These are phyloP conservation scores for Chrysodeixis includens DNA, from an alignment of 2,888 invertebrate species.

Conservation along the genomic window DNA sequence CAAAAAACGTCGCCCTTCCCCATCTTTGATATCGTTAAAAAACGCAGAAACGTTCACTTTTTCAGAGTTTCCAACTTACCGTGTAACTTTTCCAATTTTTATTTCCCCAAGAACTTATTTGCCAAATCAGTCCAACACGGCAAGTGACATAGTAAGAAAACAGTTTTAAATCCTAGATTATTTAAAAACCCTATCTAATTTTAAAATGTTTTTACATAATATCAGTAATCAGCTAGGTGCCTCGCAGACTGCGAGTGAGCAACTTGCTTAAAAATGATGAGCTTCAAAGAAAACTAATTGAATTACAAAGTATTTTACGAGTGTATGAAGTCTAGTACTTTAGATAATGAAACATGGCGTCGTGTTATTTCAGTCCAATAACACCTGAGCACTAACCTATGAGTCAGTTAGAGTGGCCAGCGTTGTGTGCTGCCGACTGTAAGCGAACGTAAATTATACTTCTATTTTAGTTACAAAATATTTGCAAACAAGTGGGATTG, in stretches of 20 bases:
- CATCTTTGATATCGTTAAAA: background rate
- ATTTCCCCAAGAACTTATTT: background rate
- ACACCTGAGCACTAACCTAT: conserved; percentile 15
- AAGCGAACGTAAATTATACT: background rate
- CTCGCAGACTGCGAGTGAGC: background rate
- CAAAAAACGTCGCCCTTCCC: too few species aligned
- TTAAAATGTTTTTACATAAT: too few species aligned
- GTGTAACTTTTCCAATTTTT: conserved; percentile 2
- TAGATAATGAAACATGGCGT: conserved; percentile 28
- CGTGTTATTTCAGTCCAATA: conserved; percentile 23
- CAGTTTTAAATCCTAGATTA: background rate
- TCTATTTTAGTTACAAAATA: background rate
- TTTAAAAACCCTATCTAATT: background rate
- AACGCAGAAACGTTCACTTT: background rate
- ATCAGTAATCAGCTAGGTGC: background rate
- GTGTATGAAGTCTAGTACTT: conserved; percentile 29
- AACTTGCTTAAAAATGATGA: background rate
- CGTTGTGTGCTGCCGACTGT: background rate
- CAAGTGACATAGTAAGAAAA: background rate
- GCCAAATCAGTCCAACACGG: background rate
- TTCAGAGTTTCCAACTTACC: conserved; percentile 4
- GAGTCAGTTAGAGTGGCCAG: conserved; percentile 16
- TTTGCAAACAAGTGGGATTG: background rate
- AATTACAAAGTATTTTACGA: conserved; percentile 8
- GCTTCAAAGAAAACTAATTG: background rate